Base-by-base conservation (phyloP, 1,140 invertebrate genomes). In the Micrasema minimum region DNA sequence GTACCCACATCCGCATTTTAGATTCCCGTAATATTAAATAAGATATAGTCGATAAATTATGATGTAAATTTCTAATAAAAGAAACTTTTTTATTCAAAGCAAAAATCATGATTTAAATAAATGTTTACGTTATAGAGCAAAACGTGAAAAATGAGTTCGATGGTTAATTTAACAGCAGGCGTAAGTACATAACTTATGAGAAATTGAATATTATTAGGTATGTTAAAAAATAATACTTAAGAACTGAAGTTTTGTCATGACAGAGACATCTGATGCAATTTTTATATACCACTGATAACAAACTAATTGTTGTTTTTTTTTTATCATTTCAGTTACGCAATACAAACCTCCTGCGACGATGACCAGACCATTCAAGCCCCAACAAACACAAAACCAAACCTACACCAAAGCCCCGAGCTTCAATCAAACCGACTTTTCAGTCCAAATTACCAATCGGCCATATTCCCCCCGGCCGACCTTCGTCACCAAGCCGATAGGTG, bases 401-500 rank as follows among this genome's bases (percentile, higher is more conserved):
- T 69, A 77, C 41, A 75, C 72, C 65, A 77, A 77, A 57, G 78
- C 80, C 3, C 71, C 74, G 37, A 72, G 69, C 9, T 72, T 78
- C 79, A 59, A 77, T 78, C 62, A 74, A 69, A 61, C 75, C 79
- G 35, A 73, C 78, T 50, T 77, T 77, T 65, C 75, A 62, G 59
- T 75, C 79, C 45, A 74, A 35, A 82, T 79, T 69, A 79, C 77
- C 68, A 78, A 77, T 7, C 80, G 76, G 46, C 77, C 75, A 26
- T 80, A 83, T 75, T 81, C 85, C 2, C 78, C 81, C 48, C 77
- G 85, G 68, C 85, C 86, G 64, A 85, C 85, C 73, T 82, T 87
- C 77, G 83, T 86, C 75, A 85, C 85, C 43, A 84, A 86, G 70
- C 82, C 85, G 59, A 82, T 83, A 80, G 84, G 82, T 80, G 72